Percentiles rank a stretch among this genome's conserved stretches.
Conservation (phyloP, 92 coral and sea anemone genomes). For the Desmophyllum pertusum region DNA sequence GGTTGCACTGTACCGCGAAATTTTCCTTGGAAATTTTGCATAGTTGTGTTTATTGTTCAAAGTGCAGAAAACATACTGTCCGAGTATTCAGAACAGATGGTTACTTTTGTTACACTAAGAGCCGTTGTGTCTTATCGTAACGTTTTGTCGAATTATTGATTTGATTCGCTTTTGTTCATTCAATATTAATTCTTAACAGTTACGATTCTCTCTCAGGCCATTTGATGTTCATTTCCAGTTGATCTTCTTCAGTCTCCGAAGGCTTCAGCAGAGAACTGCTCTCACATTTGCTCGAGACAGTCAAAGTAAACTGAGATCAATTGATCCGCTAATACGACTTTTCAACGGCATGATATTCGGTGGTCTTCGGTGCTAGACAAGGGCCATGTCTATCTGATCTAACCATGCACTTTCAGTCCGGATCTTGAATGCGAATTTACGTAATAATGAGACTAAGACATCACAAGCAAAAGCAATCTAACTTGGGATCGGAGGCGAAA, state of each 20-base stretch:
- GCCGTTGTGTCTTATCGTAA: background rate
- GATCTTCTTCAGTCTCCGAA: background rate
- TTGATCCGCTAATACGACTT: background rate
- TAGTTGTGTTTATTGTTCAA: too few relatives aligned
- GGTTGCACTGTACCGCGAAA: background rate
- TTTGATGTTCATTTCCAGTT: background rate
- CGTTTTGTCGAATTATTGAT: background rate
- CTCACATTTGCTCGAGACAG: background rate
- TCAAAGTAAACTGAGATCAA: background rate
- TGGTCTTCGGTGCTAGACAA: background rate
- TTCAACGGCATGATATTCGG: background rate
- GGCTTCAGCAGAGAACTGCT: background rate
- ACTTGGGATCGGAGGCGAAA: background rate
- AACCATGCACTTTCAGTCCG: background rate
- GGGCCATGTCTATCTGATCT: background rate
- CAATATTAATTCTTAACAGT: too few relatives aligned
- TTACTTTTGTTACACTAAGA: background rate
- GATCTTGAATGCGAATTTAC: background rate
- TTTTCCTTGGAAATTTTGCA: background rate
- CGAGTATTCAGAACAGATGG: background rate
- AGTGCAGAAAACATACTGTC: background rate
- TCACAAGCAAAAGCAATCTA: background rate
- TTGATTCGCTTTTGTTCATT: background rate
- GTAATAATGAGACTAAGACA: background rate
- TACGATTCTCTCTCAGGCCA: background rate